A percentile compares a stretch with the other conserved stretches of the same genome.
Evolutionary conservation across 2,113 vertebrate species (phyloP).

Genomic region (Trogon melanurus): DNA sequence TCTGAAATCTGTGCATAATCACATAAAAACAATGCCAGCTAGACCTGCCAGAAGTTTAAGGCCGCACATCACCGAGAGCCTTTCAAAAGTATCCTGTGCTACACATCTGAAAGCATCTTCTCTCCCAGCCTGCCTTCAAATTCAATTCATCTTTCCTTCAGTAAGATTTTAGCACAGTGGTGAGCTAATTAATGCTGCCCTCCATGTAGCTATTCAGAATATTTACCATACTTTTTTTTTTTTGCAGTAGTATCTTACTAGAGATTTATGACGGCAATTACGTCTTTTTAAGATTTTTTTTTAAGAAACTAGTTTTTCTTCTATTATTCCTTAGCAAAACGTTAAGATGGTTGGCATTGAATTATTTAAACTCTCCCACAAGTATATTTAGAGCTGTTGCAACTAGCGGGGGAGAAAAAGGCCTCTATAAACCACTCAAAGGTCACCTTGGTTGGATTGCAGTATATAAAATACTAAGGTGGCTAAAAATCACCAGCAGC

Average conservation of each 20-base stretch:
- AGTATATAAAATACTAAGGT: constrained; percentile 8
- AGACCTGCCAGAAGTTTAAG: constrained; percentile 35
- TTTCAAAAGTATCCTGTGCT: background rate
- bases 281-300: constrained; percentile 16
- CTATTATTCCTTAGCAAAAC: constrained; percentile 47
- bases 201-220: background rate
- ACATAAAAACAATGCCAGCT: constrained; percentile 42
- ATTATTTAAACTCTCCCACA: constrained; percentile 56
- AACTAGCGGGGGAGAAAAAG: constrained; percentile 46
- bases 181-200: constrained; percentile 14
- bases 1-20: constrained; percentile 61
- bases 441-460: constrained; percentile 27
- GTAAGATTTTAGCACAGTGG: background rate
- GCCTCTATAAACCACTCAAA: constrained; percentile 51
- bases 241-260: background rate
- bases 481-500: constrained; percentile 14
- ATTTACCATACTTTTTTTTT: background rate
- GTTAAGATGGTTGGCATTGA: constrained; percentile 61
- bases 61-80: background rate
- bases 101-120: background rate
- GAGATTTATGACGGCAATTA: constrained; percentile 11
- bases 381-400: constrained; percentile 35
- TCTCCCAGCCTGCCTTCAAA: background rate
- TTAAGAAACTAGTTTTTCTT: constrained; percentile 41
- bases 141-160: background rate